Evolutionary conservation across 2,797 vertebrate species (phyloP), one percentile per base, ranked within the genome.

Genomic region (Mareca penelope): DNA sequence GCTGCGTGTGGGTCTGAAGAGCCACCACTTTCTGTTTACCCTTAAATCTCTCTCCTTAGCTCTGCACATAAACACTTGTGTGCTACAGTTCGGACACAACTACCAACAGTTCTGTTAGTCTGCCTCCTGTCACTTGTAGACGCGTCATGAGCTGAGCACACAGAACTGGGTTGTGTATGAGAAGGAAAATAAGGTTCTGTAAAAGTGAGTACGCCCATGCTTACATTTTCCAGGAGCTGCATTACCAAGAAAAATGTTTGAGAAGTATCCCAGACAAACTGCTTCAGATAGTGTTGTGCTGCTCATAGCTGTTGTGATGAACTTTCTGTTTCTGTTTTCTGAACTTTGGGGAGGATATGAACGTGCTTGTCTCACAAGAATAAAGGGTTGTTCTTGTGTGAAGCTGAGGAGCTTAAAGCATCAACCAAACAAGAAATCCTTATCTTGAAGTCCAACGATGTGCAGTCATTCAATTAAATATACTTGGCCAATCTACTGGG

Each of bases 281-380:
- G 33, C 76, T 89, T 92, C 80, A 90, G 70, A 48, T 76, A 35
- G 69, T 22, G 19, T 28, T 85, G 67, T 79, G 40, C 52, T 67
- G 73, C 83, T 88, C 48, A 81, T 37, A 95, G 55, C 77, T 81
- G 59, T 52, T 85, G 79, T 37, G 73, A 50, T 40, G n/a, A 37
- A 87, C 44, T 69, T 80, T 19, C 56, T 81, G 75, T 50, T 72
- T 93, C 85, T 85, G 76, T 72, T 26, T 78, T 80, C 67, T 72
- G 78, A 86, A 76, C 80, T 85, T 63, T 73, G 88, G 56, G 67
- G 73, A 82, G 63, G 89, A 82, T 73, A 50, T 70, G 78, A 86
- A 65, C n/a, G 8, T 67, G 11, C 42, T 86, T 90, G 82, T 71
- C 28, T 89, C 52, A 88, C 17, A n/a, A 95, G 91, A 94, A 80